Conservation (phyloP, 1,140 invertebrate genomes). For the Drosophila bifasciata region DNA sequence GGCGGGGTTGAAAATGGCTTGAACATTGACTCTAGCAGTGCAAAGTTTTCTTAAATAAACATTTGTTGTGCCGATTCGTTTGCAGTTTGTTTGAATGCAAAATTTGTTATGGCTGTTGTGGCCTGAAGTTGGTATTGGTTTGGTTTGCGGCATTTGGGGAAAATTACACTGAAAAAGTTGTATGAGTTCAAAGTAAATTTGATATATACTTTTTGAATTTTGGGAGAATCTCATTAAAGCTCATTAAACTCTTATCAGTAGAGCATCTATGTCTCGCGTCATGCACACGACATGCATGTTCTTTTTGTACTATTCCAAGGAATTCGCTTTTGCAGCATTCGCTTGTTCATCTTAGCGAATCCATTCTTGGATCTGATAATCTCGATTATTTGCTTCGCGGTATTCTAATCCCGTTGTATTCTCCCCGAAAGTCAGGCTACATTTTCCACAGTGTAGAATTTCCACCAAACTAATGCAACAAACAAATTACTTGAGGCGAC, state of each 20-base stretch:
- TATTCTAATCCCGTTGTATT: neutral
- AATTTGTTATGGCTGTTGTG: constrained; percentile 44
- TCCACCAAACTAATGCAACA: constrained; percentile 68
- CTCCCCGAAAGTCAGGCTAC: neutral
- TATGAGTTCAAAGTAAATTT: too few species aligned
- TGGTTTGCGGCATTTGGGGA: constrained; percentile 23
- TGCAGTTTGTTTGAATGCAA: constrained; percentile 38
- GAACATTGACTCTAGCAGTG: constrained; percentile 49
- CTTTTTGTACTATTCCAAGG: too few species aligned
- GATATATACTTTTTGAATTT: too few species aligned
- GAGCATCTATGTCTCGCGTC: too few species aligned
- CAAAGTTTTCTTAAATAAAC: constrained; percentile 64
- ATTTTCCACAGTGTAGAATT: constrained; percentile 54
- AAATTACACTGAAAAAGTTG: constrained; percentile 1
- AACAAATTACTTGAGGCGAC: constrained; percentile 79
- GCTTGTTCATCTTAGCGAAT: too few species aligned
- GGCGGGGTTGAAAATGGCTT: constrained; percentile 31
- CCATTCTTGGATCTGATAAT: too few species aligned
- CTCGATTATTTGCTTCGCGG: too few species aligned
- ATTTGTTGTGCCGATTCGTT: constrained; percentile 19
- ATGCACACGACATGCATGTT: too few species aligned
- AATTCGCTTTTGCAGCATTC: too few species aligned
- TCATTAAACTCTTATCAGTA: neutral
- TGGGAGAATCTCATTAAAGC: too few species aligned
- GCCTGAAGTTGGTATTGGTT: constrained; percentile 18